Percentiles rank a stretch among this genome's conserved stretches.
These are phyloP conservation scores for Agonum fuliginosum DNA, from an alignment of 2,888 invertebrate genomes.

Conservation along the genomic window DNA sequence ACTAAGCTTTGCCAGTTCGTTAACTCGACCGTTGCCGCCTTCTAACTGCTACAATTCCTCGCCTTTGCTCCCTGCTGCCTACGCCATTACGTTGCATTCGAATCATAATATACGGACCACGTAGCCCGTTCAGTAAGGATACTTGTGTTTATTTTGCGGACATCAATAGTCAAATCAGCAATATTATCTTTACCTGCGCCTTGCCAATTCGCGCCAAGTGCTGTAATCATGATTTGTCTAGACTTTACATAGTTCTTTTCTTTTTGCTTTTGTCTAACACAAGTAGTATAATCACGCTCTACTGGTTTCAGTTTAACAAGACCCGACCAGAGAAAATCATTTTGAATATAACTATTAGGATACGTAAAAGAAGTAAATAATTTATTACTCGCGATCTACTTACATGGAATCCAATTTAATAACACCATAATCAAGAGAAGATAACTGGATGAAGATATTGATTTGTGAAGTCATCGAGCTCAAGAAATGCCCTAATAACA, in stretches of 20 bases:
- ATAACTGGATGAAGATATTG: no score
- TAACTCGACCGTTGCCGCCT: slow-evolving; percentile 49
- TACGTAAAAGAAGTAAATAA: no score
- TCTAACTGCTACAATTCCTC: slow-evolving; percentile 22
- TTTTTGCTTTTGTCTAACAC: background rate
- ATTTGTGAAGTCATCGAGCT: no score
- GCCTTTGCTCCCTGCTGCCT: slow-evolving; percentile 2
- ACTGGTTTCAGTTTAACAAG: background rate
- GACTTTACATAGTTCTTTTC: background rate
- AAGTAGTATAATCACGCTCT: background rate
- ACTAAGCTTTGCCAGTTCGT: slow-evolving; percentile 59
- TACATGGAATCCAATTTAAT: no score
- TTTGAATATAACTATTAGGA: no score
- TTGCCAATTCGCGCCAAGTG: no score
- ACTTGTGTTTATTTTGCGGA: slow-evolving; percentile 32
- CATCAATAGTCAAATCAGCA: slow-evolving; percentile 31
- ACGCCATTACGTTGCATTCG: background rate
- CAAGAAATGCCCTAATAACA: no score
- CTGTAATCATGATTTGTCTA: slow-evolving; percentile 27
- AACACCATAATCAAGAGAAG: no score
- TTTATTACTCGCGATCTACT: no score
- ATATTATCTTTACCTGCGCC: no score
- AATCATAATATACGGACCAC: slow-evolving; percentile 9
- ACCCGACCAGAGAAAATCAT: no score
- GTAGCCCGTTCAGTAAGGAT: slow-evolving; percentile 3